phyloP scores from a whole-genome alignment of 2,888 invertebrate species.

The Stramonita haemastoma region DNA sequence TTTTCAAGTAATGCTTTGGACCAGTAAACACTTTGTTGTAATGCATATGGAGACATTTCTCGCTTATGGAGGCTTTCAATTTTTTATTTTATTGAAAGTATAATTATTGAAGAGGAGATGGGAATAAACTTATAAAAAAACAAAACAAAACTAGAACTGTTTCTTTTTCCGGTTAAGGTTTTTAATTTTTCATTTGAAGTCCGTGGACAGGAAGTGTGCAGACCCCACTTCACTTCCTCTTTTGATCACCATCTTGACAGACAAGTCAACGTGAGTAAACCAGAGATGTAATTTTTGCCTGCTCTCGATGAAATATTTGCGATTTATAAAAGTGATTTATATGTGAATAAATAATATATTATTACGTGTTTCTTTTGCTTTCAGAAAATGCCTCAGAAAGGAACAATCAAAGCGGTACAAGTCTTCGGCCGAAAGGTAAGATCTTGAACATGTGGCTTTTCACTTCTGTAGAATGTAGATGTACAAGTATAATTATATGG shows the following conservation, averaged over 20 bases:
- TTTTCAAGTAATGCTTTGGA: neutral
- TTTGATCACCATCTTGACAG: neutral
- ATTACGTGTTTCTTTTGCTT: neutral
- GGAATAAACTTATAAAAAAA: neutral
- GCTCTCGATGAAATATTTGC: neutral
- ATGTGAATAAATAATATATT: neutral
- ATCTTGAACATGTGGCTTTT: too few species aligned
- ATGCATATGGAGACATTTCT: too few species aligned
- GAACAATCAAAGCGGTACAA: constrained; percentile 85
- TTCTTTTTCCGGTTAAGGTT: neutral
- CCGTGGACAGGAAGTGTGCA: constrained; percentile 39
- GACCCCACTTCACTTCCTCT: constrained; percentile 46
- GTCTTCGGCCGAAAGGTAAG: constrained; percentile 73
- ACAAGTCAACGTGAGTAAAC: constrained; percentile 25
- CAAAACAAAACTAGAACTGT: neutral
- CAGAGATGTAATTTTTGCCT: neutral
- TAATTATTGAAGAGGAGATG: neutral
- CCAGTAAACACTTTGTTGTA: too few species aligned
- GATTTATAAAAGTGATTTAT: neutral
- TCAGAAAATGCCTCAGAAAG: constrained; percentile 60
- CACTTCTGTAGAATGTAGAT: too few species aligned
- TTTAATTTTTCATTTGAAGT: neutral
- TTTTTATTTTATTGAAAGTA: neutral
- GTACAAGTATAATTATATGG: too few species aligned
- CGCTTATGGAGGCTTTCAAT: neutral